Evolutionary conservation across 2,888 invertebrate genomes (phyloP), one percentile per base, ranked within the genome.

Genomic region (Pandemis corylana): DNA sequence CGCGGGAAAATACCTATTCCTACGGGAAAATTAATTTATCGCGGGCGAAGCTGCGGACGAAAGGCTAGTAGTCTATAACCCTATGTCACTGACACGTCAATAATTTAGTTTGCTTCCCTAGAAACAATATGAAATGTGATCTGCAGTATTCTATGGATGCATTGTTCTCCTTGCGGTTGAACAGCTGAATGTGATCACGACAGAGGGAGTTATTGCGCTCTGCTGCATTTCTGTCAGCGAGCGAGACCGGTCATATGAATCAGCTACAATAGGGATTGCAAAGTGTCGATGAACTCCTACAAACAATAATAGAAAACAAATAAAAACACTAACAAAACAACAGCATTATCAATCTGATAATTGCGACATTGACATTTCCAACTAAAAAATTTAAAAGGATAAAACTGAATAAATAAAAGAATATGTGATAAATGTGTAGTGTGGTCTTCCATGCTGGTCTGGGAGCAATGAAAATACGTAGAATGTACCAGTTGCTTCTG

Each of bases 181-280:
- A 46, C 49, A 49, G 62, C 36, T 67, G 41, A 67, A 69, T 62
- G 62, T 63, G 69, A 20, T 28, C 51, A 51, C 13, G 41, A 12
- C 42, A 15, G 7, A 46, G 51, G 62, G 73, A 56, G 62, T 67
- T 67, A 70, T 70, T 71, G 70, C 70, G 64, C 76, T 64, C 65
- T 74, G 74, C 71, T 76, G 76, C 76, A 71, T 74, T 76, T 76
- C 71, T 76, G 76, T 76, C 76, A 72, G 49, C 67, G 71, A 42
- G 51, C 68, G 71, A 36, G 41, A 44, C 66, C 62, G 51, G 70
- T 70, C 70, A 63, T 36, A 44, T 62, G 44, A 62, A 68, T 49
- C 44, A 41, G 12, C n/a, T 46, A 7, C 46, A 49, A 41, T 66
- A 62, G 66, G 75, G 56, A 20, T 59, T 42, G n/a, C 44, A 28